Base-by-base conservation (phyloP, 1,140 invertebrate species). In the Temnothorax nylanderi region DNA sequence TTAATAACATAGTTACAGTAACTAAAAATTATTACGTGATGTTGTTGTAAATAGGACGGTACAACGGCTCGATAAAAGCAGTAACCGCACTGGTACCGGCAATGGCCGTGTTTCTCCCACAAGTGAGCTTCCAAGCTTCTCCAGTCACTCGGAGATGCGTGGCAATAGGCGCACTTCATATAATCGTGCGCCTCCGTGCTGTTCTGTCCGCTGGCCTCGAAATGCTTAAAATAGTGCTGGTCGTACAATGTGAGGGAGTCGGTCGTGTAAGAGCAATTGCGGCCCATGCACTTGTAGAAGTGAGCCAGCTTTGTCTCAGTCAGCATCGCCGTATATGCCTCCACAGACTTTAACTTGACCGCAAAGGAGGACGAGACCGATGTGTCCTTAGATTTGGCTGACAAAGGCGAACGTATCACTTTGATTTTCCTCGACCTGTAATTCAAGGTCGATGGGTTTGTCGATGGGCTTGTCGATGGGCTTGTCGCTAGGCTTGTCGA, bases 221-320 rank as follows among this genome's bases (percentile, higher is more conserved):
- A 87, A 86, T 96, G 96, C 8, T 90, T 49, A 6, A 89, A 72
- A 44, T 95, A 93, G 90, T 97, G 96, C 1, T 88, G 65, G 1
- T 92, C 87, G 78, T 96, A 96, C 0, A 91, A 51, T 0, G 92
- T 81, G 0, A 91, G 69, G 0, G 80, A 87, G 44, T 95, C 95
- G 0, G 95, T 96, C 0, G 95, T 94, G 74, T 94, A 97, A 18
- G 90, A 92, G 90, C 97, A 97, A 21, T 93, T 88, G 18, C 92
- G 93, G 5, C 89, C 92, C 95, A 97, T 96, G 85, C 97, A 97
- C 86, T 97, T 97, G 81, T 96, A 97, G 7, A 97, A 90, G 18
- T 96, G 93, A 32, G 86, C 80, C 4, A 96, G 78, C 58, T 95
- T 95, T 0, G 85, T 62, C 0, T 88, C 77, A 5, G 89, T 88